Conservation (phyloP, 2,888 invertebrate species). For the Drosophila koepferae region DNA sequence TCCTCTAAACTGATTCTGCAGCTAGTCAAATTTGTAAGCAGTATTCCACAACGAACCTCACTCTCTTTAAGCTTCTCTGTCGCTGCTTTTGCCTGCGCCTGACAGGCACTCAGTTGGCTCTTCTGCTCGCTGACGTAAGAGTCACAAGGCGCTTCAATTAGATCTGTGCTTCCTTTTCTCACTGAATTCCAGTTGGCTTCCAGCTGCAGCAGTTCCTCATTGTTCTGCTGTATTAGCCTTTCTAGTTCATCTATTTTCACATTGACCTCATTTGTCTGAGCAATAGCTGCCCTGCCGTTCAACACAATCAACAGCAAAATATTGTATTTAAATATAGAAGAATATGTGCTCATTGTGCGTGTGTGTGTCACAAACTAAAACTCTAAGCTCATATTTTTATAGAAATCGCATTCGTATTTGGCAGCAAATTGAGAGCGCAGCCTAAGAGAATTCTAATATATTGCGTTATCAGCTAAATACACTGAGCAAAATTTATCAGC, state of each 20-base stretch:
- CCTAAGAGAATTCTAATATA: background rate
- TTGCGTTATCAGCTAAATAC: background rate
- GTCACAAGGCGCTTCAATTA: background rate
- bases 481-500: background rate
- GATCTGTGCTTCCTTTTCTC: too few relatives aligned
- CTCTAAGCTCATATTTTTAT: background rate
- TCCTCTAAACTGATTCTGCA: background rate
- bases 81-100: background rate
- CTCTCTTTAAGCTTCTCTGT: background rate
- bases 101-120: constrained; percentile 5
- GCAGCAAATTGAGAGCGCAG: background rate
- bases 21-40: constrained; percentile 5
- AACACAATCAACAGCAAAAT: background rate
- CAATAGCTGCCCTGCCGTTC: background rate
- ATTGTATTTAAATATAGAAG: background rate
- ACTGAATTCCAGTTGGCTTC: background rate
- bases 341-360: constrained; percentile 26
- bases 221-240: background rate
- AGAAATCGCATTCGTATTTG: background rate
- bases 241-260: constrained; percentile 3
- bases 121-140: background rate
- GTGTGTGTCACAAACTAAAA: constrained; percentile 18
- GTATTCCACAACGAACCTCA: background rate
- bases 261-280: background rate
- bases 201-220: background rate